These are phyloP conservation scores for Arbacia lixula DNA, from an alignment of 53 echinoderm and acorn worm genomes.

Conservation along the genomic window DNA sequence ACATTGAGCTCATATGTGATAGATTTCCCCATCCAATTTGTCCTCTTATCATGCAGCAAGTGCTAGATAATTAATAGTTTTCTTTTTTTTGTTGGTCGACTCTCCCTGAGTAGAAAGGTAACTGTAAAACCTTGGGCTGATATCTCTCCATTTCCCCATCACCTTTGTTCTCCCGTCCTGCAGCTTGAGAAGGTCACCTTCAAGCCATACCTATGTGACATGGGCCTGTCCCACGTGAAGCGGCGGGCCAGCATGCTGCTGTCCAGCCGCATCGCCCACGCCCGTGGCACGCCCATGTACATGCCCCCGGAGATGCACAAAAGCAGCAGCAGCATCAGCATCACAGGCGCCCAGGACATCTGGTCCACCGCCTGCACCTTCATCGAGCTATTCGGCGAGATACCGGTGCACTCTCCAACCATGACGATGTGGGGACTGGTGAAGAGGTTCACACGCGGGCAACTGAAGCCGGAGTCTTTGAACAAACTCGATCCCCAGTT, in stretches of 20 bases:
- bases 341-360: conserved; percentile 14
- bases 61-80: no score
- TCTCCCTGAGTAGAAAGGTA: neutral
- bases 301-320: conserved; percentile 41
- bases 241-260: conserved; percentile 29
- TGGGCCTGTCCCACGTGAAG: conserved; percentile 32
- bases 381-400: conserved; percentile 24
- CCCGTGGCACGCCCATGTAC: conserved; percentile 35
- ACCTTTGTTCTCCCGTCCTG: no score
- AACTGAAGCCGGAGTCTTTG: neutral
- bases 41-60: no score
- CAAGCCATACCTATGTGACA: conserved; percentile 41
- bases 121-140: neutral
- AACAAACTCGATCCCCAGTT: neutral
- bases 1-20: no score
- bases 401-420: neutral
- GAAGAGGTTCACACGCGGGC: neutral
- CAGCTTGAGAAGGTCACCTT: conserved; percentile 34
- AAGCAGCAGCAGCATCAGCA: neutral
- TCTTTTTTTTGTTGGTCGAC: no score
- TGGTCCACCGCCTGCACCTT: conserved; percentile 31
- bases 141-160: no score
- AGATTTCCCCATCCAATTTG: no score
- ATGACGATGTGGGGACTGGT: neutral
- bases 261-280: neutral